Conservation (phyloP, 2,888 invertebrate genomes). For the Meta bourneti region DNA sequence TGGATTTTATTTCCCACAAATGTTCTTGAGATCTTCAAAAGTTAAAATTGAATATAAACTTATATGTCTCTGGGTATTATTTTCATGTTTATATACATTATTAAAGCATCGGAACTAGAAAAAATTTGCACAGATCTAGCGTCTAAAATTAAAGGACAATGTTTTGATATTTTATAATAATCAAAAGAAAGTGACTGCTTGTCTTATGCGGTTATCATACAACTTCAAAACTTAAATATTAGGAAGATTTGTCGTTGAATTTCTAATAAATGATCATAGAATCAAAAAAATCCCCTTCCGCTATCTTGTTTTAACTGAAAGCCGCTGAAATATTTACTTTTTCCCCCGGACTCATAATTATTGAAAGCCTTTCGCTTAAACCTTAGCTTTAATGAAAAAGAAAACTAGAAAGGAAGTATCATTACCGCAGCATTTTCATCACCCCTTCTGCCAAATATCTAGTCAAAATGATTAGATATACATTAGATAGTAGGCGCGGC, state of each 20-base stretch:
- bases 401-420: background rate
- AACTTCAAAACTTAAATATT: too few species aligned
- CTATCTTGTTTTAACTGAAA: background rate
- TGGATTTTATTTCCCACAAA: too few species aligned
- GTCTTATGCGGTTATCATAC: too few species aligned
- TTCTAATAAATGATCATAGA: background rate
- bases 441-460: slow-evolving; percentile 45
- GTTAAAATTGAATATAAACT: too few species aligned
- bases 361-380: background rate
- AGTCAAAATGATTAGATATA: slow-evolving; percentile 71
- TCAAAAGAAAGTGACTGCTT: too few species aligned
- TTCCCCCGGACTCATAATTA: background rate
- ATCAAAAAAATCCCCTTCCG: background rate
- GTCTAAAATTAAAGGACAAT: too few species aligned
- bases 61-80: too few species aligned
- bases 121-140: too few species aligned
- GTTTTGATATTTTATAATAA: too few species aligned
- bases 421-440: background rate
- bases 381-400: background rate
- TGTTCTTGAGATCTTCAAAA: too few species aligned
- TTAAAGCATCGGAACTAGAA: too few species aligned
- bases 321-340: background rate
- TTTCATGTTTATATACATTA: too few species aligned
- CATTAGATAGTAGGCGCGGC: slow-evolving; percentile 57
- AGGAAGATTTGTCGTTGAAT: background rate